phyloP scores from a whole-genome alignment of 2,797 vertebrate species.

The Rostrhamus sociabilis region DNA sequence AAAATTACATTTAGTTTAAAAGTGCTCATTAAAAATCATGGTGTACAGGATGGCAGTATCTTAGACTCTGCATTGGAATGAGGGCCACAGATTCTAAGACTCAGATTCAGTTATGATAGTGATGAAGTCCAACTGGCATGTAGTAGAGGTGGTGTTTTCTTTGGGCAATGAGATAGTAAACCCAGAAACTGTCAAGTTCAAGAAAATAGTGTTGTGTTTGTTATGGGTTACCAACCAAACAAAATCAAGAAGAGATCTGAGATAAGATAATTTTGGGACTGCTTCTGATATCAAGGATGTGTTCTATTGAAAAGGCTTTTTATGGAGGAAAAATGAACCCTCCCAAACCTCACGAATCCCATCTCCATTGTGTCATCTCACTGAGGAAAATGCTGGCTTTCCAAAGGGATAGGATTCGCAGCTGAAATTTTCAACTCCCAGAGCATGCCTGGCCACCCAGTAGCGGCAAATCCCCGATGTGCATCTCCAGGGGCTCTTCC shows the following conservation, averaged over 20 bases:
- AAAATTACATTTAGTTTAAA: not conserved
- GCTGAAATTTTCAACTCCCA: conserved; percentile 3
- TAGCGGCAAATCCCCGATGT: not conserved
- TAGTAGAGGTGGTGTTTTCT: not conserved
- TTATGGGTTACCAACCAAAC: not conserved
- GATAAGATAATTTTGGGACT: not conserved
- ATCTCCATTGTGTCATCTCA: not conserved
- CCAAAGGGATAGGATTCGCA: not conserved
- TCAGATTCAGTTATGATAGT: not conserved
- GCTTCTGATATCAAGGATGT: not conserved
- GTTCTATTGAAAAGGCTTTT: not conserved
- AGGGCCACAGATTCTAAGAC: not conserved
- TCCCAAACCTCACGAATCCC: not conserved
- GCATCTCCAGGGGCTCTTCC: conserved; percentile 57
- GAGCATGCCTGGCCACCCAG: conserved; percentile 28
- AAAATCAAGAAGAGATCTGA: not conserved
- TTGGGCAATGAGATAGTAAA: not conserved
- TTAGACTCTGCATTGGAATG: not conserved
- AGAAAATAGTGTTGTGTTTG: not conserved
- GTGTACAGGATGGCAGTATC: not conserved
- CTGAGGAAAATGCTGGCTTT: not conserved
- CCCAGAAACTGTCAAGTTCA: not conserved
- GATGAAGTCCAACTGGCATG: not conserved
- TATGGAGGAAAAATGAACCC: not conserved
- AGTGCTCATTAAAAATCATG: not conserved